phyloP scores from a whole-genome alignment of 2,113 vertebrate genomes.

The Anolis carolinensis region DNA sequence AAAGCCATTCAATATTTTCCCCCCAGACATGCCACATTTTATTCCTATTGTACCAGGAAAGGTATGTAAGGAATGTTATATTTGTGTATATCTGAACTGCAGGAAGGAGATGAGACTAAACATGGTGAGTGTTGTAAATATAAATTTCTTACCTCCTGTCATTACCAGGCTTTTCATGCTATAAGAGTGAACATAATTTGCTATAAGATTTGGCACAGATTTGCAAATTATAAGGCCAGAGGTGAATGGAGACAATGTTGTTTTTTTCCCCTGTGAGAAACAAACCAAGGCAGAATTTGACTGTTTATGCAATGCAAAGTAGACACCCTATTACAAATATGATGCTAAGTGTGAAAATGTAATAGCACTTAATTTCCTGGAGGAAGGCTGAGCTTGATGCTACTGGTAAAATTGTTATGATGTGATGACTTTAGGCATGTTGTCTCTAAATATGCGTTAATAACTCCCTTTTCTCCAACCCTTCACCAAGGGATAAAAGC shows the following conservation, averaged over 20 bases:
- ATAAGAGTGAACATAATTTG: slow-evolving; percentile 16
- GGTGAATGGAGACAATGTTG: slow-evolving; percentile 46
- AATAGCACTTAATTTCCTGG: slow-evolving; percentile 59
- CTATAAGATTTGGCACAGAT: too few species aligned
- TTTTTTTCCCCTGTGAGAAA: slow-evolving; percentile 47
- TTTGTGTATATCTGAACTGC: accelerated
- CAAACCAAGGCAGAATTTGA: slow-evolving; percentile 46
- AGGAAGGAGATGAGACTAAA: background rate
- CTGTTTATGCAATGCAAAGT: slow-evolving; percentile 51
- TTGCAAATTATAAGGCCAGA: slow-evolving; percentile 42
- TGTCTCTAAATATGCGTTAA: slow-evolving; percentile 68
- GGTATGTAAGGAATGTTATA: background rate
- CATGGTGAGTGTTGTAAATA: background rate
- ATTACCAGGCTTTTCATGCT: background rate
- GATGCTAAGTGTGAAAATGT: slow-evolving; percentile 65
- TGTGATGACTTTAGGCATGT: slow-evolving; percentile 55
- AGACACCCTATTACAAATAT: slow-evolving; percentile 59
- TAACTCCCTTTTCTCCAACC: slow-evolving; percentile 46
- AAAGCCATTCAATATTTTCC: background rate
- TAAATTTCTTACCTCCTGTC: background rate
- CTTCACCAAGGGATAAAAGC: slow-evolving; percentile 14
- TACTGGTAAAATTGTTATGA: slow-evolving; percentile 53
- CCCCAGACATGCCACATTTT: background rate
- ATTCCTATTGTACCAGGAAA: background rate
- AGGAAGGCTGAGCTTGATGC: slow-evolving; percentile 54